A percentile compares a stretch with the other conserved stretches of the same genome.
Evolutionary conservation across 2,797 vertebrate species (phyloP).

Genomic region (Chromis chromis): DNA sequence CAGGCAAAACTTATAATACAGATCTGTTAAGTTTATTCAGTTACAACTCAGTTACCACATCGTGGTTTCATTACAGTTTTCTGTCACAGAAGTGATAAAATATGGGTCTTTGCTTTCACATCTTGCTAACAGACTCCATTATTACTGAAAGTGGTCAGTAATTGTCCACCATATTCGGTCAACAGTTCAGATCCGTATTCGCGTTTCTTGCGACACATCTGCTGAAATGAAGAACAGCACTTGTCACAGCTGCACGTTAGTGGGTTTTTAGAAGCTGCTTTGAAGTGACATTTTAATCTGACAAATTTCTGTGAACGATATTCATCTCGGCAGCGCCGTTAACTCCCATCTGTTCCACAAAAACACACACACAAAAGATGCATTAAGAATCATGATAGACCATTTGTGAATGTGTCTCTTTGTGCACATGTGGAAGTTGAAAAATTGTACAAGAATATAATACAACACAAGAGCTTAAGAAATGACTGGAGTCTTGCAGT

Average conservation of each 20-base stretch:
- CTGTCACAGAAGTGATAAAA: neutral
- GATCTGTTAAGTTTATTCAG: neutral
- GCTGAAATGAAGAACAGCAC: constrained; percentile 26
- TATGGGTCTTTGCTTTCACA: neutral
- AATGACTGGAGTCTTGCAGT: no score
- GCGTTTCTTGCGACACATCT: constrained; percentile 35
- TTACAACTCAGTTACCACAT: neutral
- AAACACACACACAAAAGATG: constrained; percentile 27
- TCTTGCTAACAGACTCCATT: neutral
- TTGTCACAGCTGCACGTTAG: constrained; percentile 44
- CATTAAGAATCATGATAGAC: constrained; percentile 21
- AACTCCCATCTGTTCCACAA: constrained; percentile 51
- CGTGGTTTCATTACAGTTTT: neutral
- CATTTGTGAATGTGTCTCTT: constrained; percentile 26
- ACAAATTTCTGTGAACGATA: constrained; percentile 54
- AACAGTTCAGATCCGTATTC: constrained; percentile 14
- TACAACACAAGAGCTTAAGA: no score
- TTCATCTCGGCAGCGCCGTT: constrained; percentile 37
- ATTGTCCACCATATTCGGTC: neutral
- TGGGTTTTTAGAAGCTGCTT: constrained; percentile 51
- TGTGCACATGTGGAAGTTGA: neutral
- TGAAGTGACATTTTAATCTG: constrained; percentile 58
- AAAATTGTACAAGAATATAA: no score
- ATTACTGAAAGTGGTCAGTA: neutral
- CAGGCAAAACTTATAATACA: no score